These are phyloP conservation scores for Fratercula arctica DNA, from an alignment of 2,797 vertebrate genomes.

Conservation along the genomic window DNA sequence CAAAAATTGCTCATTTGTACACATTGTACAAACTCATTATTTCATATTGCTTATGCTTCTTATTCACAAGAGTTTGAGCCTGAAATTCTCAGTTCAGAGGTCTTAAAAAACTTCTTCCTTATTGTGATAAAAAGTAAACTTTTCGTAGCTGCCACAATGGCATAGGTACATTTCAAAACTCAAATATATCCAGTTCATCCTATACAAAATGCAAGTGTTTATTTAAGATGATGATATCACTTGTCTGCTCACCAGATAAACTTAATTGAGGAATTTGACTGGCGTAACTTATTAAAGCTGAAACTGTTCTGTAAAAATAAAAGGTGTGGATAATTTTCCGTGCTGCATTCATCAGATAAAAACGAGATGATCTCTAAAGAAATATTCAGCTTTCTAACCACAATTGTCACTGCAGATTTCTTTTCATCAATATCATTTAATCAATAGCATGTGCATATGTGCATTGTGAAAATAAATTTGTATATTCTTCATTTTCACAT, in stretches of 20 bases:
- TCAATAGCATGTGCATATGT: background rate
- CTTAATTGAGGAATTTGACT: background rate
- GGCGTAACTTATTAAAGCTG: background rate
- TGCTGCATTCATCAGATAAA: background rate
- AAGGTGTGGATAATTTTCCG: background rate
- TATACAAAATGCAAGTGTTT: background rate
- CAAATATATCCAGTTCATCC: background rate
- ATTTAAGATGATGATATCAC: background rate
- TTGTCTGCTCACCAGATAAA: background rate
- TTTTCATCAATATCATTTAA: background rate
- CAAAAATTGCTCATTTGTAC: background rate
- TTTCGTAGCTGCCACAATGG: background rate
- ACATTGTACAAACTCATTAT: background rate
- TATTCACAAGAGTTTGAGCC: background rate
- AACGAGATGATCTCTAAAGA: background rate
- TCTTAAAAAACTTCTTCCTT: background rate
- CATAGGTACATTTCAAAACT: background rate
- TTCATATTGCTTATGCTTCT: background rate
- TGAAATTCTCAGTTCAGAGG: background rate
- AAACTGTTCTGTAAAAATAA: background rate
- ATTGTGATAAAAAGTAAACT: background rate
- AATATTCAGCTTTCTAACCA: background rate
- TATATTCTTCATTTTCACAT: background rate
- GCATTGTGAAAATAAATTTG: background rate
- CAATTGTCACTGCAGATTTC: background rate